Evolutionary conservation across 2,888 invertebrate genomes (phyloP), one percentile per base, ranked within the genome.

Genomic region (Nebria brevicollis): DNA sequence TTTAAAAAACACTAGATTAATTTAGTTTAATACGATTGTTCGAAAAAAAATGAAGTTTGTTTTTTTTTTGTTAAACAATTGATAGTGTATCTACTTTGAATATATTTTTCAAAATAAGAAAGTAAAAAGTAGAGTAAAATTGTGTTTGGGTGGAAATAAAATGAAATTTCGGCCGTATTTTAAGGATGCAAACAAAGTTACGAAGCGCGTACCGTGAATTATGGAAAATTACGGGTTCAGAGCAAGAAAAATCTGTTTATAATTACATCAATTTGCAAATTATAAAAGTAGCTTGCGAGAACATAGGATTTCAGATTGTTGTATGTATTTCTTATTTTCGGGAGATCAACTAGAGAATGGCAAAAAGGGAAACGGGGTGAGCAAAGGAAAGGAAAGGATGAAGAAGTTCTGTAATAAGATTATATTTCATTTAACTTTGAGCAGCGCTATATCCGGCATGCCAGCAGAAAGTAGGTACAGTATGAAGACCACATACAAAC

Each of bases 371-470:
- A 13, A 13, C 11, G 7, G 54, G 54, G 54, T 54, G 13, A 13
- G 8, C 13, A 54, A 54, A 54, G 54, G 54, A 54, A 54, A 54
- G 54, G 54, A 54, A 54, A 54, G 54, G 54, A 54, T 54, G 54
- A 54, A 54, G 54, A 54, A 54, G 54, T 54, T 54, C 54, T 54
- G 54, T 54, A 54, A 54, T 54, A 54, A 54, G 54, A 54, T 54
- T 54, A 54, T 54, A 54, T 54, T 54, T 54, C 54, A 54, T 54
- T 54, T 54, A 54, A 54, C 54, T 54, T 54, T 54, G 54, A 3
- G 13, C 2, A 54, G 7, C 54, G 54, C 54, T 54, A 54, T 54
- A 54, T 54, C 54, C 54, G 54, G 54, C 54, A 54, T 54, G 34
- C 34, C 34, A 54, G 7, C 13, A 13, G 54, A 54, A 13, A 54